Conservation (phyloP, 2,888 invertebrate genomes). For the Ischnus inquisitorius region DNA sequence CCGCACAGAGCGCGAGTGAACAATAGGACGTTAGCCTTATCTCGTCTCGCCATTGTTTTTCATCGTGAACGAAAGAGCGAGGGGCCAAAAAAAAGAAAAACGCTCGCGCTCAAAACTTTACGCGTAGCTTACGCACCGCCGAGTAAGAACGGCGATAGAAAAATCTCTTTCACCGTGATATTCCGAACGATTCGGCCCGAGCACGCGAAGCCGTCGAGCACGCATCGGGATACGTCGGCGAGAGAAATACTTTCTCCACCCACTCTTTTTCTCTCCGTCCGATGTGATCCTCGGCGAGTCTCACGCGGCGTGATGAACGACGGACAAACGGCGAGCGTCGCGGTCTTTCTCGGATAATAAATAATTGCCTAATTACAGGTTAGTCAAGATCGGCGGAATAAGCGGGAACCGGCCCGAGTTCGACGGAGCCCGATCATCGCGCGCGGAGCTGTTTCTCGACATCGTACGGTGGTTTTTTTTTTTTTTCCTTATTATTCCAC, state of each 20-base stretch:
- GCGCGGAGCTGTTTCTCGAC: neutral
- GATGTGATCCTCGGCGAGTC: conserved; percentile 48
- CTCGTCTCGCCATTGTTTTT: conserved; percentile 64
- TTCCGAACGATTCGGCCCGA: conserved; percentile 59
- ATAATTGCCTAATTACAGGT: conserved; percentile 71
- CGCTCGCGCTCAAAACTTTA: conserved; percentile 21
- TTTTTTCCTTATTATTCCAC: too few species aligned
- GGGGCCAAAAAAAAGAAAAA: conserved; percentile 4
- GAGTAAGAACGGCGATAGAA: neutral
- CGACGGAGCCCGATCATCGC: neutral
- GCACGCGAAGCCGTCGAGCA: conserved; percentile 44
- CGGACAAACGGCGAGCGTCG: conserved; percentile 43
- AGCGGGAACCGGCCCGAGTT: conserved; percentile 29
- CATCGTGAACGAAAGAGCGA: conserved; percentile 53
- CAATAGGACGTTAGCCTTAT: conserved; percentile 69
- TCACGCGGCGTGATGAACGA: conserved; percentile 55
- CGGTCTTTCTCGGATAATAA: conserved; percentile 52
- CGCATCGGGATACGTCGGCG: conserved; percentile 15
- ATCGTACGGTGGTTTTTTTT: neutral
- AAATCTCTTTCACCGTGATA: neutral
- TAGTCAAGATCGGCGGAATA: conserved; percentile 55
- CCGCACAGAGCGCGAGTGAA: conserved; percentile 40
- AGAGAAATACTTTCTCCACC: conserved; percentile 22
- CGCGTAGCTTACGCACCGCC: conserved; percentile 11
- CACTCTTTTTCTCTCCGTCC: conserved; percentile 5